Evolutionary conservation across 2,888 invertebrate species (phyloP), one percentile per base, ranked within the genome.

Genomic region (Aporophyla nigra): DNA sequence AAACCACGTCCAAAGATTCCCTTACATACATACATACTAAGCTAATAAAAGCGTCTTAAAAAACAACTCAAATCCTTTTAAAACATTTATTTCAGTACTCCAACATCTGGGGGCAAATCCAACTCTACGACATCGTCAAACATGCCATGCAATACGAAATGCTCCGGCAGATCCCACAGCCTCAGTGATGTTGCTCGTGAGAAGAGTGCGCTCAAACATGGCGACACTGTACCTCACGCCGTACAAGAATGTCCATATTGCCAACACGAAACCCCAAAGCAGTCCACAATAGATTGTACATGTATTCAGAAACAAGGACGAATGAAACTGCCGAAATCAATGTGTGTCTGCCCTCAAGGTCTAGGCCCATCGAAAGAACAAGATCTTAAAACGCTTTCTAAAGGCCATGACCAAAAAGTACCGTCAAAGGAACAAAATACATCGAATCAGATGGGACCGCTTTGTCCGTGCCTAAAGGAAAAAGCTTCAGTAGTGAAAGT

Each of bases 121-220:
- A 89, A 82, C 58, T 62, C 78, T 10, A 87, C 88, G 7, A 9
- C 63, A n/a, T 88, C 86, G 56, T 80, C 43, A 58, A 78, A 82
- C 53, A 27, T 40, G 68, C 77, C 61, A 81, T 78, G 76, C 79
- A 86, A 66, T 10, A 2, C 24, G 51, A 72, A 70, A 40, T 84
- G 79, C 2, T 82, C 86, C 46, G 71, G 69, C 0, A 90, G 88
- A 85, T 90, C 92, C 19, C 86, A 79, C 65, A 93, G 91, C 79
- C 85, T 89, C 27, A 84, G 86, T 5, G 90, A 86, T 70, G 62
- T 89, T 51, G 65, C 84, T 21, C 68, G 73, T 40, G 88, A 89
- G 53, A 87, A 78, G 24, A 67, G 68, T 70, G 49, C 54, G 24
- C 56, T 59, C 49, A 72, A 78, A 76, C 51, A 83, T 74, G 66